A percentile compares a stretch with the other conserved stretches of the same genome.
Conservation (phyloP, 2,113 vertebrate species). For the Anolis carolinensis region DNA sequence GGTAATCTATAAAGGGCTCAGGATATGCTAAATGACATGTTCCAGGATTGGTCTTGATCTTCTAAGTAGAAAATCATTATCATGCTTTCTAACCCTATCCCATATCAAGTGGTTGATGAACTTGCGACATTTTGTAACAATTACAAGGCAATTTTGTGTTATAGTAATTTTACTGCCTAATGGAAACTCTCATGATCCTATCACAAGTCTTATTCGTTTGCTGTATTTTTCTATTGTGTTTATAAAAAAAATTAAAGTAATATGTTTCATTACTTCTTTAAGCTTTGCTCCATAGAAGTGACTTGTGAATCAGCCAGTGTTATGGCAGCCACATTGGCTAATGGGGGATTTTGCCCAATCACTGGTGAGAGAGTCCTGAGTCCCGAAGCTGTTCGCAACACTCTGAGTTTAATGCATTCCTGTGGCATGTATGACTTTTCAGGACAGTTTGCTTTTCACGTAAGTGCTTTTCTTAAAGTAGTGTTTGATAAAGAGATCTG, state of each 20-base stretch:
- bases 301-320: constrained; percentile 97
- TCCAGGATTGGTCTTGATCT: no score
- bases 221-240: background rate
- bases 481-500: constrained; percentile 3
- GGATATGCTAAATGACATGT: background rate
- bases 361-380: constrained; percentile 94
- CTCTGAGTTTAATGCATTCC: constrained; percentile 97
- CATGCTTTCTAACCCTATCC: background rate
- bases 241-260: background rate
- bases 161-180: background rate
- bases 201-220: background rate
- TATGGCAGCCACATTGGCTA: constrained; percentile 97
- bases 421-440: constrained; percentile 99
- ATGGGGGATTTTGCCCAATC: constrained; percentile 98
- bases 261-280: constrained; percentile 8
- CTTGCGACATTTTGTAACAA: no score
- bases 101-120: background rate
- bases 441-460: constrained; percentile 98
- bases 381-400: constrained; percentile 95
- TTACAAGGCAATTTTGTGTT: background rate
- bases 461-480: constrained; percentile 75
- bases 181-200: background rate
- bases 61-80: background rate
- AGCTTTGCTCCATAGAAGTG: constrained; percentile 98
- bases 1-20: background rate